Conservation (phyloP, 2,113 vertebrate species). For the Acinonyx jubatus region DNA sequence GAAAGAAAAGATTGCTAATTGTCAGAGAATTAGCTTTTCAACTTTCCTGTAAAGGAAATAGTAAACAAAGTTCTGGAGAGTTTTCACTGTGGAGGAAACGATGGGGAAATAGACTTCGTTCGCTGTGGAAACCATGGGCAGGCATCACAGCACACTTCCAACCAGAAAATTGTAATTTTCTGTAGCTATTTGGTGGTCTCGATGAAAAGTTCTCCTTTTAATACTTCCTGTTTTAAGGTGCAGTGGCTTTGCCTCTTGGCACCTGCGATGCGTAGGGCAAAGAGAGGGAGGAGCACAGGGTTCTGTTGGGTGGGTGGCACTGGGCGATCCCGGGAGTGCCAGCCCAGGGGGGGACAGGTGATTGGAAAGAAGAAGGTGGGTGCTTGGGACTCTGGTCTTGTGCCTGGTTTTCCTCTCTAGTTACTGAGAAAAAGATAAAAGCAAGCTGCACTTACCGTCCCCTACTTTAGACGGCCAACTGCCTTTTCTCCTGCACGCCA, state of each 20-base stretch:
- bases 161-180: slow-evolving; percentile 50
- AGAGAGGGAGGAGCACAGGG: not conserved
- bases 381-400: not conserved
- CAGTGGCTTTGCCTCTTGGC: too few relatives aligned
- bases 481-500: rapidly evolving
- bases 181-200: slow-evolving; percentile 48
- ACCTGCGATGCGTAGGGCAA: not conserved
- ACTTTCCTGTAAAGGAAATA: not conserved
- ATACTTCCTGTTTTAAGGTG: too few relatives aligned
- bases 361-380: not conserved
- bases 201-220: not conserved
- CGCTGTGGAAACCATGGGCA: not conserved
- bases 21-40: slow-evolving; percentile 54
- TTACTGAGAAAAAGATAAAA: not conserved
- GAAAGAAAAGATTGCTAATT: slow-evolving; percentile 69
- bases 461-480: not conserved
- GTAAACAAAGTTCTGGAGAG: slow-evolving; percentile 50
- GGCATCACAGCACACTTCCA: slow-evolving; percentile 1
- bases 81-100: not conserved
- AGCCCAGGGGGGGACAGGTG: not conserved
- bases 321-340: not conserved
- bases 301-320: not conserved
- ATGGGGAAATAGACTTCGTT: slow-evolving; percentile 41
- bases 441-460: too few relatives aligned
- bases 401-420: not conserved